Base-by-base conservation (phyloP, 2,113 vertebrate genomes). In the Mormyrus lacerda region DNA sequence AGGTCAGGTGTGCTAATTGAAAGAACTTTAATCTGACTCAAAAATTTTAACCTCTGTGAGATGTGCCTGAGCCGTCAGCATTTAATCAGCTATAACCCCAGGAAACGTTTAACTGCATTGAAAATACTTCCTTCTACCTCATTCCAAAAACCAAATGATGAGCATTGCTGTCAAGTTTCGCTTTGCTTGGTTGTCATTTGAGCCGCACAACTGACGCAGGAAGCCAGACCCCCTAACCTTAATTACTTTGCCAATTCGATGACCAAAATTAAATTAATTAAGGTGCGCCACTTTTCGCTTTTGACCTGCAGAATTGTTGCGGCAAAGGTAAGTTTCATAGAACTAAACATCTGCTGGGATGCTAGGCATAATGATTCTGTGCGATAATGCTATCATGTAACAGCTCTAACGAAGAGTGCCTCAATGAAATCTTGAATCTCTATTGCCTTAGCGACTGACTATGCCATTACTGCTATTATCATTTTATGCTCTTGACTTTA, bases 41-140 rank as follows among this genome's bases (percentile, higher is more conserved):
- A 82, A 13, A 0, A 15, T 82, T 82, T 82, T 24, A 42, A 84
- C 82, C 82, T 79, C 82, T 45, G 21, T 47, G 10, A 10, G 9
- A 44, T 24, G 42, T 45, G 19, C 82, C 3, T 58, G 42, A 55
- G 73, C 89, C 65, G 76, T 73, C 45, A 89, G 44, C 47, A 35
- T 45, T 48, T 61, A 51, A 21, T 61, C 44, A 69, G 11, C 79
- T 24, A 21, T 83, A 39, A 90, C 24, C 55, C 48, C 13, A 50
- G 88, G 86, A 27, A 31, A 73, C 73, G 9, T 17, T 69, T 91
- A 31, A 73, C 86, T 82, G 79, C 88, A 73, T 87, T 79, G 89
- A 15, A 13, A 84, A 65, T 55, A 86, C 65, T 58, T 39, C 47
- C 86, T 90, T 76, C 89, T 87, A 76, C 84, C 50, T 31, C 61